These are phyloP conservation scores for Muraenolepis orangiensis DNA, from an alignment of 2,797 vertebrate genomes.

Conservation along the genomic window DNA sequence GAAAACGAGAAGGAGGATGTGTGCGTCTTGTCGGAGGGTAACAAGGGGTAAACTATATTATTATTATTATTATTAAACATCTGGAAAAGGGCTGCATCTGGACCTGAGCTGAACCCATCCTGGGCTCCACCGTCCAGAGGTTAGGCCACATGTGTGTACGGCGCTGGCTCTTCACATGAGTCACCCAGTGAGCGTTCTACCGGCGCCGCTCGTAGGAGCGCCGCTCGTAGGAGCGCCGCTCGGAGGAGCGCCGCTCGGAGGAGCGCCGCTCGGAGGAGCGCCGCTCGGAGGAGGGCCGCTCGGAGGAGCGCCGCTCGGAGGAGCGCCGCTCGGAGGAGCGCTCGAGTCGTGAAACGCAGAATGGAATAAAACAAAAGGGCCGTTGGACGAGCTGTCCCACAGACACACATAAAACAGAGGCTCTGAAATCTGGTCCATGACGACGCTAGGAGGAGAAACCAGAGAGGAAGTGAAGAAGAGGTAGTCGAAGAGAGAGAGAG, in stretches of 20 bases:
- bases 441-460: conserved; percentile 10
- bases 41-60: no score
- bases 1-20: neutral
- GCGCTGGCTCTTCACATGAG: conserved; percentile 27
- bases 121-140: conserved; percentile 23
- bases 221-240: no score
- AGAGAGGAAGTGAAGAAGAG: conserved; percentile 41
- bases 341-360: conserved; percentile 18
- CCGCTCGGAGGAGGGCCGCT: no score
- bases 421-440: conserved; percentile 54
- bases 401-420: conserved; percentile 36
- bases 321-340: conserved; percentile 27
- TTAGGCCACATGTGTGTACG: conserved; percentile 32
- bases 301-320: conserved; percentile 23
- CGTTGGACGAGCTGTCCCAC: conserved; percentile 30
- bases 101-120: conserved; percentile 32
- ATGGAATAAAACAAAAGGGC: conserved; percentile 53
- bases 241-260: conserved; percentile 29
- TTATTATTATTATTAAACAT: no score
- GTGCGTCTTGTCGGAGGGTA: neutral
- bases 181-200: conserved; percentile 25
- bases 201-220: conserved; percentile 24
- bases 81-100: conserved; percentile 3
- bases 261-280: conserved; percentile 25
- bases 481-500: no score